A percentile compares a stretch with the other conserved stretches of the same genome.
phyloP scores from a whole-genome alignment of 2,113 vertebrate species.

The Ciconia maguari region DNA sequence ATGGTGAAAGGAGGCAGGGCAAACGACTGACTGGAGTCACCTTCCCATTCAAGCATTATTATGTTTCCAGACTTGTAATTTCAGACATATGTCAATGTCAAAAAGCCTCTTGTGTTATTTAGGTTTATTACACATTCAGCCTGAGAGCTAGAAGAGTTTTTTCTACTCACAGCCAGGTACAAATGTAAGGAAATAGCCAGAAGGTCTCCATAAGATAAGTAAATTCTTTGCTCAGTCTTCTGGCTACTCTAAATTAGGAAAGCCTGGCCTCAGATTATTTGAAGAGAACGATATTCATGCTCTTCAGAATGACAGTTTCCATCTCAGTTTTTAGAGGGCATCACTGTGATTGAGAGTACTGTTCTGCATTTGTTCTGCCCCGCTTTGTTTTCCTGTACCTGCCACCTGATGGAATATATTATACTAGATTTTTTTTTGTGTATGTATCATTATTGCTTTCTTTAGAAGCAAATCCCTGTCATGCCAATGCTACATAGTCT shows the following conservation, averaged over 20 bases:
- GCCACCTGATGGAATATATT: background rate
- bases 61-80: slow-evolving; percentile 19
- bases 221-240: background rate
- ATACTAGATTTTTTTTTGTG: background rate
- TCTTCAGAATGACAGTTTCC: background rate
- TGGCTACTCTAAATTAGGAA: slow-evolving; percentile 6
- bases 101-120: background rate
- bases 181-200: background rate
- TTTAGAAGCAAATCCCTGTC: background rate
- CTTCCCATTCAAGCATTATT: background rate
- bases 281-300: background rate
- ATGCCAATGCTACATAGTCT: background rate
- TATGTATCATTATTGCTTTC: background rate
- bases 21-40: background rate
- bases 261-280: background rate
- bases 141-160: background rate
- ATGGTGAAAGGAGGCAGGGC: background rate
- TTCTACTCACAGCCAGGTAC: background rate
- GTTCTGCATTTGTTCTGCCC: background rate
- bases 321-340: background rate
- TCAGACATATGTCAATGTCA: background rate
- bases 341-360: background rate
- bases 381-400: background rate
- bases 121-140: background rate
- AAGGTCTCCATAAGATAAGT: background rate